Conservation (phyloP, 2,113 vertebrate genomes). For the Phalacrocorax carbo region DNA sequence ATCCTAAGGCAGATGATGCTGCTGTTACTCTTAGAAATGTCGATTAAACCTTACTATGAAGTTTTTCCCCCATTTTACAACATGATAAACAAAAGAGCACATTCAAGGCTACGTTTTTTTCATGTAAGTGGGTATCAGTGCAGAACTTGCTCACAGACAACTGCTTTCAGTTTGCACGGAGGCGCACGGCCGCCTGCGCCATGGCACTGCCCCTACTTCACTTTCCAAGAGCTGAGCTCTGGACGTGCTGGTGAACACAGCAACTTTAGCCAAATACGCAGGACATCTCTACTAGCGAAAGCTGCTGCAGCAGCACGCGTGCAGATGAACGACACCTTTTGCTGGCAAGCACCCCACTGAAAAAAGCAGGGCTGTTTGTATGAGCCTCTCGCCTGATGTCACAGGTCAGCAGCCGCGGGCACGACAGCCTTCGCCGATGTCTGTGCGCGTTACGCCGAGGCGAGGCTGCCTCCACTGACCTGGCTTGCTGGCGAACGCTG, state of each 20-base stretch:
- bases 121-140: not conserved
- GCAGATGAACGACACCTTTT: not conserved
- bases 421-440: not conserved
- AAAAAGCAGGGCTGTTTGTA: not conserved
- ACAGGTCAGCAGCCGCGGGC: not conserved
- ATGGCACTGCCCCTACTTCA: rapidly evolving
- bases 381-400: not conserved
- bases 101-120: not conserved
- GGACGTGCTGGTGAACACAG: not conserved
- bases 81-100: not conserved
- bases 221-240: not conserved
- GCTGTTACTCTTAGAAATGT: not conserved
- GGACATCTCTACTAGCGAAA: not conserved
- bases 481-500: rapidly evolving
- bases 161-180: not conserved
- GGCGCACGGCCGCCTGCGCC: not conserved
- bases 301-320: not conserved
- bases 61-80: not conserved
- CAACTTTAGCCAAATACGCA: not conserved
- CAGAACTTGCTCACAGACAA: not conserved
- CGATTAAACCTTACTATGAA: not conserved
- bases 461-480: not conserved
- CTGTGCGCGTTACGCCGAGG: not conserved
- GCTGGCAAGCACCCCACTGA: not conserved
- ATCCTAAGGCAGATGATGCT: not conserved